phyloP scores from a whole-genome alignment of 2,113 vertebrate genomes.

The Atrichornis clamosus region DNA sequence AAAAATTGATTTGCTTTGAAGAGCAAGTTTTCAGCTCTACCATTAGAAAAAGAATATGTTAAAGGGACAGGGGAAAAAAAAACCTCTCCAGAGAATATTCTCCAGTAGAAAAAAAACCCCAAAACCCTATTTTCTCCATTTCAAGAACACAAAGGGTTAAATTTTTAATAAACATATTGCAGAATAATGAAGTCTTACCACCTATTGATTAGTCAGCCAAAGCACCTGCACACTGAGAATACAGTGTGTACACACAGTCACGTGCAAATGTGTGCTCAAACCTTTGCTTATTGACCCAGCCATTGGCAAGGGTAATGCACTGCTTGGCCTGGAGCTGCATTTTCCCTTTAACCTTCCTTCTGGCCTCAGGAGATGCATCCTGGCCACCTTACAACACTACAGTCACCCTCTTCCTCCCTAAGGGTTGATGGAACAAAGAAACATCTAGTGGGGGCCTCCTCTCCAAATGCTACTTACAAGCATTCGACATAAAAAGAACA shows the following conservation, averaged over 20 bases:
- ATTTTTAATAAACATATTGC: background rate
- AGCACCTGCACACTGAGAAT: background rate
- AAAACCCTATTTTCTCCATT: background rate
- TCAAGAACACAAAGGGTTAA: background rate
- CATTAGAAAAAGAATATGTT: background rate
- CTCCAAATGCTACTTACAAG: background rate
- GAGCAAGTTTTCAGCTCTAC: background rate
- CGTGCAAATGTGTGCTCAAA: background rate
- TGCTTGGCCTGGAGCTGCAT: background rate
- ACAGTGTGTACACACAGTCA: background rate
- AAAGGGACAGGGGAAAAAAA: background rate
- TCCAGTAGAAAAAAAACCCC: fast-evolving
- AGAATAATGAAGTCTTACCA: background rate
- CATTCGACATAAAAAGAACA: background rate
- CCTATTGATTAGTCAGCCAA: background rate
- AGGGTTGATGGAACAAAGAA: background rate
- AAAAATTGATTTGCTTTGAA: background rate
- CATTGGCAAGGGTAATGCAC: background rate
- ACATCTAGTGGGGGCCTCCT: background rate
- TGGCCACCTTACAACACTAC: background rate
- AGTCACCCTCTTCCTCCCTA: background rate
- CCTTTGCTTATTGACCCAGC: background rate
- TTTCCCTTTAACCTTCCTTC: background rate
- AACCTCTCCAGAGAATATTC: background rate
- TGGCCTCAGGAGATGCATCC: background rate